Percentiles rank a stretch among this genome's conserved stretches.
Evolutionary conservation across 1,140 invertebrate genomes (phyloP).

Genomic region (Tenebrio molitor): DNA sequence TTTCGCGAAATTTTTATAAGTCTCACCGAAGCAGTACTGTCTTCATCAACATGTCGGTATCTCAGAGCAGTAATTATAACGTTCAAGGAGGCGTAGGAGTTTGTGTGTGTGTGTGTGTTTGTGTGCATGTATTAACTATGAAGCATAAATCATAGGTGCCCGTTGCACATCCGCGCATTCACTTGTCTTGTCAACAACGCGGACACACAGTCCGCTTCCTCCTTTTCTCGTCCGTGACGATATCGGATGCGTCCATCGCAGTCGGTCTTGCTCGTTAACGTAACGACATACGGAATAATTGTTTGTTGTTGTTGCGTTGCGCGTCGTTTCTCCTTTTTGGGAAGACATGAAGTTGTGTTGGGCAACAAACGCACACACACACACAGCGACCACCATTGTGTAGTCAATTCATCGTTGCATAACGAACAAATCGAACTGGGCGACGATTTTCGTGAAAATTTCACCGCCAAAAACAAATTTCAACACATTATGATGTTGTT

Average conservation of each 20-base stretch:
- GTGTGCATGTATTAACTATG: not conserved
- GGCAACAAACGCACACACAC: not conserved
- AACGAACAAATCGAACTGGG: not conserved
- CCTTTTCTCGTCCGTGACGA: not conserved
- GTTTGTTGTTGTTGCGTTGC: constrained; percentile 1
- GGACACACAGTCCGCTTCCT: not conserved
- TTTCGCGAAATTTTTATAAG: no score
- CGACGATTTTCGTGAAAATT: not conserved
- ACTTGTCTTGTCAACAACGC: constrained; percentile 2
- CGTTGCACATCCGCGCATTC: constrained; percentile 6
- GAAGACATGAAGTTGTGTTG: not conserved
- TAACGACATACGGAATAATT: not conserved
- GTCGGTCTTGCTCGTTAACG: not conserved
- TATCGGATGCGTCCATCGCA: not conserved
- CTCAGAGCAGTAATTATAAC: no score
- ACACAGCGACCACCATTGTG: no score
- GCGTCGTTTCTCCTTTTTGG: not conserved
- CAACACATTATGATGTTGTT: no score
- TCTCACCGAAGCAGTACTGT: no score
- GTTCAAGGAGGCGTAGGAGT: not conserved
- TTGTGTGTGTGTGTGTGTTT: no score
- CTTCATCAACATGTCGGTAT: no score
- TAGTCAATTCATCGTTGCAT: no score
- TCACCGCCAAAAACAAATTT: no score
- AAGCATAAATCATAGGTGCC: not conserved